Conservation (phyloP, 1,140 invertebrate genomes). For the Cherax quadricarinatus region DNA sequence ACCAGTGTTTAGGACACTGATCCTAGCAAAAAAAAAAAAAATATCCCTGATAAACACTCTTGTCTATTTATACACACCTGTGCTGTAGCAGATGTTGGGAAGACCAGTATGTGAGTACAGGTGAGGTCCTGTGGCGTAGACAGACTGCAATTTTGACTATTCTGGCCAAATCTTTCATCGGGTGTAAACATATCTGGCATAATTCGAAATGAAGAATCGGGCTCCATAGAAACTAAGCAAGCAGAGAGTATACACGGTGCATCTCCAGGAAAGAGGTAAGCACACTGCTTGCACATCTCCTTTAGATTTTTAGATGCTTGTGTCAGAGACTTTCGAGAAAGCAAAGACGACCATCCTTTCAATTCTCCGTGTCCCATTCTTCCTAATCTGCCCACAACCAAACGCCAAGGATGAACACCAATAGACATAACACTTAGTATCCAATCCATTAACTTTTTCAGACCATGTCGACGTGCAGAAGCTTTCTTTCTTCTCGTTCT, state of each 20-base stretch:
- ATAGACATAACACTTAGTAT: slow-evolving; percentile 95
- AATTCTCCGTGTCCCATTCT: slow-evolving; percentile 98
- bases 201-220: slow-evolving; percentile 93
- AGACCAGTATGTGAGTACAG: slow-evolving; percentile 98
- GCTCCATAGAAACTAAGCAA: slow-evolving; percentile 97
- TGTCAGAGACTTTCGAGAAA: slow-evolving; percentile 93
- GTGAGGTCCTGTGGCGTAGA: slow-evolving; percentile 96
- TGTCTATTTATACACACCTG: slow-evolving; percentile 75
- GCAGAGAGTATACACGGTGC: slow-evolving; percentile 95
- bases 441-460: slow-evolving; percentile 98
- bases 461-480: slow-evolving; percentile 90
- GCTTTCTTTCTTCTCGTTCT: slow-evolving; percentile 89
- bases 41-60: too few relatives aligned
- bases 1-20: too few relatives aligned
- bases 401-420: slow-evolving; percentile 93
- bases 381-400: slow-evolving; percentile 97
- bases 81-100: slow-evolving; percentile 97
- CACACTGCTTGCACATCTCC: slow-evolving; percentile 94
- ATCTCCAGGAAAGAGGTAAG: slow-evolving; percentile 86
- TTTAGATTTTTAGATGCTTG: slow-evolving; percentile 91
- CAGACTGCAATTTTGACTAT: slow-evolving; percentile 87
- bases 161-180: slow-evolving; percentile 92
- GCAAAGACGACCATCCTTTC: slow-evolving; percentile 95
- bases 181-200: slow-evolving; percentile 97
- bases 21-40: too few relatives aligned